Evolutionary conservation across 2,113 vertebrate species (phyloP).

Genomic region (Anoura caudifer): DNA sequence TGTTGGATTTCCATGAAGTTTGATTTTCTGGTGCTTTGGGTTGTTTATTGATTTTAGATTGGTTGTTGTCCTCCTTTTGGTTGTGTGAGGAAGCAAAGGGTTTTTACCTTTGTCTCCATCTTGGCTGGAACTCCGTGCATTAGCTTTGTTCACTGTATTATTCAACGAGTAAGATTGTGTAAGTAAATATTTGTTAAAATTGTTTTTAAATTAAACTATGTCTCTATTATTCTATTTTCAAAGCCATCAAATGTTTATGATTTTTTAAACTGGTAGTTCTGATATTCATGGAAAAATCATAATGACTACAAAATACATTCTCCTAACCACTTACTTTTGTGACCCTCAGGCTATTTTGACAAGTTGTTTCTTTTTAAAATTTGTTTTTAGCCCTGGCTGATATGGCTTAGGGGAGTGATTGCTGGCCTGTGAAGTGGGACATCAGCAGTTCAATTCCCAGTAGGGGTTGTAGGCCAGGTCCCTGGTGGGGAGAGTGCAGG

Average conservation of each 20-base stretch:
- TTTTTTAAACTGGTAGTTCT: not conserved
- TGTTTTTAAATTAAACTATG: not conserved
- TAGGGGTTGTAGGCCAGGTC: too few relatives aligned
- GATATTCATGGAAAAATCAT: not conserved
- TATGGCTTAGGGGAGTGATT: too few relatives aligned
- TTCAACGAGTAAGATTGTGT: not conserved
- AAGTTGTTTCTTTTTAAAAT: not conserved
- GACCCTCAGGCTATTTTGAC: not conserved
- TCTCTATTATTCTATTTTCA: not conserved
- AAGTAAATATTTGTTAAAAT: not conserved
- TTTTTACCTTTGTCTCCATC: too few relatives aligned
- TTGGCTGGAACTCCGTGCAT: not conserved
- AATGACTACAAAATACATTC: not conserved
- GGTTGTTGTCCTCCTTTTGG: too few relatives aligned
- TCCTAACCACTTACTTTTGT: not conserved
- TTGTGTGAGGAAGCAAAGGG: too few relatives aligned
- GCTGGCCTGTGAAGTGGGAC: too few relatives aligned
- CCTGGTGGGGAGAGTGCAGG: too few relatives aligned
- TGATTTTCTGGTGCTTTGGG: too few relatives aligned
- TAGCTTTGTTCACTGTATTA: not conserved
- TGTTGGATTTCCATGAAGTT: too few relatives aligned
- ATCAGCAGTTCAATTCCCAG: too few relatives aligned
- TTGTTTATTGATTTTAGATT: too few relatives aligned
- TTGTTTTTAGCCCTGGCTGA: too few relatives aligned
- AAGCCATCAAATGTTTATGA: not conserved